Percentiles rank a stretch among this genome's conserved stretches.
These are phyloP conservation scores for Leptobrachium ailaonicum DNA, from an alignment of 2,113 vertebrate genomes.

Conservation along the genomic window DNA sequence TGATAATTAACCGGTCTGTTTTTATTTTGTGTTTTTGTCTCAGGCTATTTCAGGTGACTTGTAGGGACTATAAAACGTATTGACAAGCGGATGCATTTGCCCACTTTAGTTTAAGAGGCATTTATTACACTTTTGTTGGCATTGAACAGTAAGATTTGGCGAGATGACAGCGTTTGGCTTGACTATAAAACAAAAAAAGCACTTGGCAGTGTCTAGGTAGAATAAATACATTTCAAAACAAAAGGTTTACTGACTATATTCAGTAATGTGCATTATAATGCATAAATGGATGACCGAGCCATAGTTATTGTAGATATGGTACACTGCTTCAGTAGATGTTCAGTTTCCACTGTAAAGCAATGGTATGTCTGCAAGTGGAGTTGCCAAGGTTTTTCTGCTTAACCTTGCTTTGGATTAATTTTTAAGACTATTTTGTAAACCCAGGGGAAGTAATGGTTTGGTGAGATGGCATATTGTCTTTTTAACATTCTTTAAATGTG, in stretches of 20 bases:
- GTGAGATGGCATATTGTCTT: slow-evolving; percentile 54
- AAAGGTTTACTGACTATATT: slow-evolving; percentile 61
- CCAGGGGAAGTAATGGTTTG: slow-evolving; percentile 60
- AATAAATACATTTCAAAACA: slow-evolving; percentile 2
- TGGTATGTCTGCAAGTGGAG: slow-evolving; percentile 60
- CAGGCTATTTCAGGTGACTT: slow-evolving; percentile 62
- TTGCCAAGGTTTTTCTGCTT: slow-evolving; percentile 81
- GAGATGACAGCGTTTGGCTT: neutral
- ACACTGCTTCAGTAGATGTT: slow-evolving; percentile 50
- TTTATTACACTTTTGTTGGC: slow-evolving; percentile 31
- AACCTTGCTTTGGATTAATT: slow-evolving; percentile 75
- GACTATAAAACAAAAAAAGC: neutral
- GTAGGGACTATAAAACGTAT: slow-evolving; percentile 58
- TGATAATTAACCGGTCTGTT: neutral
- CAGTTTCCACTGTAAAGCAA: slow-evolving; percentile 68
- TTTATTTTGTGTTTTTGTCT: slow-evolving; percentile 28
- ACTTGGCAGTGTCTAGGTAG: slow-evolving; percentile 17
- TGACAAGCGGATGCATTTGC: slow-evolving; percentile 56
- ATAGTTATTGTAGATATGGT: slow-evolving; percentile 45
- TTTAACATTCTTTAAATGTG: slow-evolving; percentile 67
- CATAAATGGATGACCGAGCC: slow-evolving; percentile 78
- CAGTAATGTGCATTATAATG: slow-evolving; percentile 79
- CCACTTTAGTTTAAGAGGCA: slow-evolving; percentile 55
- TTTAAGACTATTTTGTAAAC: slow-evolving; percentile 62
- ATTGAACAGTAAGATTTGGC: neutral